Conservation (phyloP, 2,888 invertebrate species). For the Diploptera punctata region DNA sequence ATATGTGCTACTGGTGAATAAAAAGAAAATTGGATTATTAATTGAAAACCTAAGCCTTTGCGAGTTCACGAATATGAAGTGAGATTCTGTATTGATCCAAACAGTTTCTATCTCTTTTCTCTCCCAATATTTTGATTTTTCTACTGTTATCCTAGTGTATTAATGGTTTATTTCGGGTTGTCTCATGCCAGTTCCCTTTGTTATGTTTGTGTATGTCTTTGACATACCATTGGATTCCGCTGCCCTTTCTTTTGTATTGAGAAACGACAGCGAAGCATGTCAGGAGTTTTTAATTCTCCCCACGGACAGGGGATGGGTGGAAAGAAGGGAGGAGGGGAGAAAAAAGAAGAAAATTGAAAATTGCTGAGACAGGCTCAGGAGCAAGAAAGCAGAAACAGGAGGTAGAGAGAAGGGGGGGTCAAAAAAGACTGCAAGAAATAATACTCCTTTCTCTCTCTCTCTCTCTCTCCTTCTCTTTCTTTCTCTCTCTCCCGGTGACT, state of each 20-base stretch:
- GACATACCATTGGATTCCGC: conserved; percentile 36
- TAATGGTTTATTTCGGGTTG: conserved; percentile 32
- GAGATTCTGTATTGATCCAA: not conserved
- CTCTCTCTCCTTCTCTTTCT: conserved; percentile 17
- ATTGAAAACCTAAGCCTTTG: too few relatives aligned
- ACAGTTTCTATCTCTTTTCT: too few relatives aligned
- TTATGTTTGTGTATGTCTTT: conserved; percentile 36
- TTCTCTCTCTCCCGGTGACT: conserved; percentile 21
- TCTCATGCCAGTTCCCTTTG: not conserved
- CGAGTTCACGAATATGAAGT: too few relatives aligned
- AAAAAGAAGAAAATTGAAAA: conserved; percentile 42
- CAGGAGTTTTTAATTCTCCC: conserved; percentile 45
- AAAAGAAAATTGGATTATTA: too few relatives aligned
- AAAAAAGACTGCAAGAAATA: conserved; percentile 36
- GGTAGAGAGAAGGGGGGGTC: not conserved
- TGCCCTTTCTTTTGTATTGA: conserved; percentile 36
- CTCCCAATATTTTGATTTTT: conserved; percentile 13
- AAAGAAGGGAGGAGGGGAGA: conserved; percentile 12
- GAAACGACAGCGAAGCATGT: conserved; percentile 41
- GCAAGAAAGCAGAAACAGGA: conserved; percentile 36
- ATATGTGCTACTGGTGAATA: too few relatives aligned
- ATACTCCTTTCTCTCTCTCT: conserved; percentile 27
- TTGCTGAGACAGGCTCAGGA: conserved; percentile 42
- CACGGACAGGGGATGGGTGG: conserved; percentile 39
- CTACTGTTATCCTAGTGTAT: conserved; percentile 21